phyloP scores from a whole-genome alignment of 1,140 invertebrate genomes.

The Brachionus manjavacas region DNA sequence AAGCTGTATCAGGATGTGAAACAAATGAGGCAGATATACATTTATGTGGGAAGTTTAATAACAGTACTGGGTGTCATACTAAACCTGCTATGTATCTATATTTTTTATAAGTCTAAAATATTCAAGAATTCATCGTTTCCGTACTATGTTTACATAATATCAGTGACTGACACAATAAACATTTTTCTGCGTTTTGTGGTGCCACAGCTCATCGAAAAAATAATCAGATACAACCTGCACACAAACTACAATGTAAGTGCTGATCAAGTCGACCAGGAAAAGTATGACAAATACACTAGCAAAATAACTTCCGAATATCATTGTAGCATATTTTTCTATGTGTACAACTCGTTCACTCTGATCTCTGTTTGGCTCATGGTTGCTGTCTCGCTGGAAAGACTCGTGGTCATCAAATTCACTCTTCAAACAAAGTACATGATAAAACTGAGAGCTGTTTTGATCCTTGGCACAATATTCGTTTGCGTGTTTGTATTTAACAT shows the following conservation, averaged over 20 bases:
- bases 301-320: conserved; percentile 26
- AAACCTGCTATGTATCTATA: conserved; percentile 21
- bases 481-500: neutral
- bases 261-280: conserved; percentile 1
- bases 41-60: neutral
- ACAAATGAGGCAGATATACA: conserved; percentile 2
- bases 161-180: conserved; percentile 30
- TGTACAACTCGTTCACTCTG: conserved; percentile 22
- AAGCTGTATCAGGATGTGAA: conserved; percentile 9
- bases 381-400: conserved; percentile 12
- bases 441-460: conserved; percentile 17
- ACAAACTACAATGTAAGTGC: conserved; percentile 8
- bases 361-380: conserved; percentile 36
- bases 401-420: conserved; percentile 15
- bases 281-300: conserved; percentile 7
- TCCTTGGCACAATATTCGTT: neutral
- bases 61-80: neutral
- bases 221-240: conserved; percentile 6
- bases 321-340: conserved; percentile 24
- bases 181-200: conserved; percentile 36
- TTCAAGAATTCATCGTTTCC: conserved; percentile 33
- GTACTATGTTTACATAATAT: conserved; percentile 37
- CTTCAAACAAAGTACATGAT: conserved; percentile 31
- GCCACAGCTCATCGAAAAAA: conserved; percentile 27
- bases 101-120: conserved; percentile 40